These are phyloP conservation scores for Pimephales promelas DNA, from an alignment of 2,113 vertebrate genomes.

Conservation along the genomic window DNA sequence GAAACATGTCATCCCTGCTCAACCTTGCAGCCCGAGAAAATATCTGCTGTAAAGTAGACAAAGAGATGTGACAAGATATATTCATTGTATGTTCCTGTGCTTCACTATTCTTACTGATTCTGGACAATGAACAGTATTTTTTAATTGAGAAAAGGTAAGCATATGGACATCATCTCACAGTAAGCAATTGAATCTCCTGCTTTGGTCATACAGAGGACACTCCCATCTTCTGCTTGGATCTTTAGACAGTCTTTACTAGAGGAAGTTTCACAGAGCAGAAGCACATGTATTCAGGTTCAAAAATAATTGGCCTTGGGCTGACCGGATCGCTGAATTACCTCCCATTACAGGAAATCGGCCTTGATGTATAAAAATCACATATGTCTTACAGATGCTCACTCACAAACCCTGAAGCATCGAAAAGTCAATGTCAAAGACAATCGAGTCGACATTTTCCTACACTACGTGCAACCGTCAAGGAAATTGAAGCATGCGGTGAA, in stretches of 20 bases:
- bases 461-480: neutral
- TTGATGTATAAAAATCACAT: slow-evolving; percentile 47
- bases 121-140: neutral
- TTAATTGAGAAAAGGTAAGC: neutral
- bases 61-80: neutral
- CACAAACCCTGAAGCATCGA: neutral
- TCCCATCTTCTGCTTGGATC: slow-evolving; percentile 5
- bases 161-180: neutral
- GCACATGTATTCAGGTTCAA: slow-evolving; percentile 33
- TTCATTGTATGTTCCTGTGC: neutral
- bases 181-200: neutral
- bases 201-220: neutral
- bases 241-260: neutral
- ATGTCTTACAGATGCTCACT: slow-evolving; percentile 52
- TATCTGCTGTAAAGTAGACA: neutral
- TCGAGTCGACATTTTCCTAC: slow-evolving; percentile 22
- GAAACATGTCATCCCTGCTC: slow-evolving; percentile 26
- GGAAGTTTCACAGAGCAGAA: slow-evolving; percentile 30
- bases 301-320: slow-evolving; percentile 45
- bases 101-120: neutral
- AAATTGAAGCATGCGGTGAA: neutral
- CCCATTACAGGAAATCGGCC: slow-evolving; percentile 47
- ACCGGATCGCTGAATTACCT: slow-evolving; percentile 46
- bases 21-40: neutral
- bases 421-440: slow-evolving; percentile 38